These are phyloP conservation scores for Aricia agestis DNA, from an alignment of 1,140 invertebrate genomes.

Conservation along the genomic window DNA sequence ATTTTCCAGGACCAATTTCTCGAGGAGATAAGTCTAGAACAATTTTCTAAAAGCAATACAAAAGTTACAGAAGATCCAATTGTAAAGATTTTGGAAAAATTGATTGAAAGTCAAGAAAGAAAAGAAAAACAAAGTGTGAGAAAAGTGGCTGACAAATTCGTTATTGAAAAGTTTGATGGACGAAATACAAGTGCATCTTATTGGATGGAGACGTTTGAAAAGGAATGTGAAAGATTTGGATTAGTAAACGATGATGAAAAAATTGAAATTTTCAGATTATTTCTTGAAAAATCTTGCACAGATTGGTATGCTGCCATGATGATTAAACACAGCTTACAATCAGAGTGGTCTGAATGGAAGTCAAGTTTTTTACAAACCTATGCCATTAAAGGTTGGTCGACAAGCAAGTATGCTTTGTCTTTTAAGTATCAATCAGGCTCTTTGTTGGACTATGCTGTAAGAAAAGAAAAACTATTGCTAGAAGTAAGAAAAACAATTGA, in stretches of 20 bases:
- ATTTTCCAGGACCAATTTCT: slow-evolving; percentile 27
- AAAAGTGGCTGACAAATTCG: slow-evolving; percentile 33
- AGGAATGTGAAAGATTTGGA: slow-evolving; percentile 40
- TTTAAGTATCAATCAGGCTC: too few species aligned
- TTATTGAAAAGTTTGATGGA: slow-evolving; percentile 32
- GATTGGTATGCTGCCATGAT: slow-evolving; percentile 48
- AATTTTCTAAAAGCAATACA: slow-evolving; percentile 14
- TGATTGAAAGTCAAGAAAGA: slow-evolving; percentile 19
- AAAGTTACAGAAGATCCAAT: slow-evolving; percentile 21
- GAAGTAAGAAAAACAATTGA: too few species aligned
- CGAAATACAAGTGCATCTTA: slow-evolving; percentile 30
- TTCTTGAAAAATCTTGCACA: slow-evolving; percentile 39
- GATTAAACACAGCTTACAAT: slow-evolving; percentile 30
- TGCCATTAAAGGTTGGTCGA: slow-evolving; percentile 36
- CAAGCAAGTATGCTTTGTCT: slow-evolving; percentile 34
- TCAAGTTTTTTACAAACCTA: slow-evolving; percentile 35
- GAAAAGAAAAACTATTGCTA: too few species aligned
- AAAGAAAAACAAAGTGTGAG: slow-evolving; percentile 25
- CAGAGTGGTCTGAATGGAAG: slow-evolving; percentile 38
- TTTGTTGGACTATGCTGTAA: too few species aligned
- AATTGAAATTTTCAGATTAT: slow-evolving; percentile 45
- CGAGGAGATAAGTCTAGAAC: slow-evolving; percentile 25
- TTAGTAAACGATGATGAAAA: slow-evolving; percentile 35
- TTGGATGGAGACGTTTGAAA: slow-evolving; percentile 47
- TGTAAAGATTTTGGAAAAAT: slow-evolving; percentile 28